Conservation (phyloP, 1,140 invertebrate species). For the Drosophila lacertosa region DNA sequence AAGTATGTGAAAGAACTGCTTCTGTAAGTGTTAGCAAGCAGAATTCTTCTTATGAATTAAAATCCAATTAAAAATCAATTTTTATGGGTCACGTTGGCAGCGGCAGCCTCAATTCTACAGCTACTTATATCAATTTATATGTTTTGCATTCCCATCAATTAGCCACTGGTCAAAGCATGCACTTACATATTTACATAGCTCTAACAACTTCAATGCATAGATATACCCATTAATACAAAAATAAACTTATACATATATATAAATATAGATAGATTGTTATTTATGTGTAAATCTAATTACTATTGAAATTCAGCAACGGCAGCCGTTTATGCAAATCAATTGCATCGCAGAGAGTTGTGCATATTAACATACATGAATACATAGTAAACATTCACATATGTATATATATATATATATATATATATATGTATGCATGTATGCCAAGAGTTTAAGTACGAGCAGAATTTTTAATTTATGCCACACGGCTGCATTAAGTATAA, state of each 20-base stretch:
- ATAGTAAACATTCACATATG: not conserved
- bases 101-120: constrained; percentile 20
- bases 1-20: not conserved
- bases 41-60: constrained; percentile 22
- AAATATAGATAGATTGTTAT: constrained; percentile 15
- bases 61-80: constrained; percentile 25
- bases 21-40: not conserved
- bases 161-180: not conserved
- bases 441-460: constrained; percentile 12
- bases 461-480: constrained; percentile 49
- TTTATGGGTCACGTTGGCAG: constrained; percentile 23
- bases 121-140: constrained; percentile 33
- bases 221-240: not conserved
- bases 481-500: constrained; percentile 48
- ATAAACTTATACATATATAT: not conserved
- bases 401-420: not conserved
- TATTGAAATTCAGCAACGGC: constrained; percentile 17
- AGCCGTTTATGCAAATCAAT: constrained; percentile 38
- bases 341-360: constrained; percentile 3
- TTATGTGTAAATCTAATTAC: constrained; percentile 43
- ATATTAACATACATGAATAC: not conserved
- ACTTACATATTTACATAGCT: not conserved
- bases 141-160: constrained; percentile 42
- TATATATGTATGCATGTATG: not conserved
- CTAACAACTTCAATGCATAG: not conserved